These are phyloP conservation scores for Aspidiotus destructor DNA, from an alignment of 2,888 invertebrate genomes.

Conservation along the genomic window DNA sequence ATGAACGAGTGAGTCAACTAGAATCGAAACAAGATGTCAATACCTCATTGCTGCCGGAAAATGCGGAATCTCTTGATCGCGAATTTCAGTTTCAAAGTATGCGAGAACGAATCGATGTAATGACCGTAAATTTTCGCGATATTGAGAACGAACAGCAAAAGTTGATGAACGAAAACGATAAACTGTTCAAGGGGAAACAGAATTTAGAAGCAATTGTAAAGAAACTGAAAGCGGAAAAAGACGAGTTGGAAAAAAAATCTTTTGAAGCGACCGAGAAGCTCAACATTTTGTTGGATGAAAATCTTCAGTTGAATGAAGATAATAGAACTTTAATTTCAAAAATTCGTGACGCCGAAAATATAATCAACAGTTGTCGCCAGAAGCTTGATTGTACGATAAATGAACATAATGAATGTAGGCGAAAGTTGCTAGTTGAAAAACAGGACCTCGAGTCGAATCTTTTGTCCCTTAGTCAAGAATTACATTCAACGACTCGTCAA, in stretches of 20 bases:
- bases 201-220: background rate
- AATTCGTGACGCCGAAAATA: background rate
- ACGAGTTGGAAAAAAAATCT: background rate
- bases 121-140: slow-evolving; percentile 8
- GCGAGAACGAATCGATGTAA: slow-evolving; percentile 19
- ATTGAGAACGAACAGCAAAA: slow-evolving; percentile 21
- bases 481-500: background rate
- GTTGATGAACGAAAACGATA: background rate
- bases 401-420: background rate
- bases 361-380: background rate
- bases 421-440: background rate
- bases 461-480: background rate
- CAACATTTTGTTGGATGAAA: background rate
- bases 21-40: background rate
- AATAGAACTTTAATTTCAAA: background rate
- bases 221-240: background rate
- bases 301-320: background rate
- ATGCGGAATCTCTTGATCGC: slow-evolving; percentile 10
- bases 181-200: background rate
- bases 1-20: background rate
- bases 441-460: background rate
- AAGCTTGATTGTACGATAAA: background rate
- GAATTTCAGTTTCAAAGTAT: slow-evolving; percentile 21
- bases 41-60: background rate
- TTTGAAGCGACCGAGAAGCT: background rate